A percentile compares a stretch with the other conserved stretches of the same genome.
Conservation (phyloP, 2,797 vertebrate species). For the Otolemur crassicaudatus region DNA sequence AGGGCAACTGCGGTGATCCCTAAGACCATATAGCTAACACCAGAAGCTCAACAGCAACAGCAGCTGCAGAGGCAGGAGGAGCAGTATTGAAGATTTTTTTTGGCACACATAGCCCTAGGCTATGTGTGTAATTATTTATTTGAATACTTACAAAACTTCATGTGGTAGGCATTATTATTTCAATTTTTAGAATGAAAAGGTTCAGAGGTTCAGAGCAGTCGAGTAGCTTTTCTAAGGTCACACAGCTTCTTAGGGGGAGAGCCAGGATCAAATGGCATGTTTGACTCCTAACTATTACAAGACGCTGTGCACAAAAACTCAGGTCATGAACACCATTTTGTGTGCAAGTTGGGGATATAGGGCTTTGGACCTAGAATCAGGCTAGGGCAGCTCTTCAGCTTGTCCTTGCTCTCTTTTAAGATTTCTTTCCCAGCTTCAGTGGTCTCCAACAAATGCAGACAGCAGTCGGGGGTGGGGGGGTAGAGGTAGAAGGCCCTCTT, state of each 20-base stretch:
- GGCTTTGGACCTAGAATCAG: neutral
- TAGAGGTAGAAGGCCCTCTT: neutral
- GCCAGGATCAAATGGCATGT: neutral
- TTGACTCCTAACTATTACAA: neutral
- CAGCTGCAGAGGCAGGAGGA: neutral
- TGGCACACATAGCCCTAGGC: neutral
- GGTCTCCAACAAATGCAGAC: slow-evolving; percentile 17
- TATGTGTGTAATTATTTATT: neutral
- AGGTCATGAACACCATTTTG: neutral
- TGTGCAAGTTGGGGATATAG: neutral
- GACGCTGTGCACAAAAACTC: neutral
- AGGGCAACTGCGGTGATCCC: slow-evolving; percentile 69
- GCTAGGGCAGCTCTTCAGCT: neutral
- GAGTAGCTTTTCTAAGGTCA: neutral
- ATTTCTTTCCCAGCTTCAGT: neutral
- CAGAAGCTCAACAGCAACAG: slow-evolving; percentile 45
- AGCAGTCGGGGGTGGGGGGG: neutral
- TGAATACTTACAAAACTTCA: neutral
- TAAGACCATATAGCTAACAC: slow-evolving; percentile 20
- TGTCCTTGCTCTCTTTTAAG: neutral
- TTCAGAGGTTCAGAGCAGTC: slow-evolving; percentile 7
- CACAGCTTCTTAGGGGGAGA: neutral
- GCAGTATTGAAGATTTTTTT: slow-evolving; percentile 4
- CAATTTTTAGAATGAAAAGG: neutral
- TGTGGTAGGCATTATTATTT: neutral